These are phyloP conservation scores for Amblyteles armatorius DNA, from an alignment of 2,888 invertebrate species.

Conservation along the genomic window DNA sequence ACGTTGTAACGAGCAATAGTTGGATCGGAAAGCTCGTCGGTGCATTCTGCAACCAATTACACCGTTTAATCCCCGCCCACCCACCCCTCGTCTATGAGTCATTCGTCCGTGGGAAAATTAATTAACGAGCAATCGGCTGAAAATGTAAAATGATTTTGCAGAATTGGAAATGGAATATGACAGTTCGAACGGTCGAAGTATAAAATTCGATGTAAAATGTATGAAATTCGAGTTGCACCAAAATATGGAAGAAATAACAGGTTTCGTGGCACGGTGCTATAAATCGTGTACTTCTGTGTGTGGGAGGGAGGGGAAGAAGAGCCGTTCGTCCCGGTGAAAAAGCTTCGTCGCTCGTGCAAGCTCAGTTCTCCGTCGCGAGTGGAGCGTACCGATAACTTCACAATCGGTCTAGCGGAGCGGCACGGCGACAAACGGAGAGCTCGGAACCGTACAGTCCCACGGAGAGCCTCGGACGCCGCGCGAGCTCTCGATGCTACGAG, in stretches of 20 bases:
- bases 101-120: neutral
- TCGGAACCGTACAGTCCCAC: neutral
- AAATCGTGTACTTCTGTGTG: constrained; percentile 4
- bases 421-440: neutral
- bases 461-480: neutral
- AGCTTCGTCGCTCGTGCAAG: constrained; percentile 22
- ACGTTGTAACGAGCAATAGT: neutral
- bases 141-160: neutral
- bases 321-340: constrained; percentile 10
- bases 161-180: neutral
- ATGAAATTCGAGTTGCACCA: neutral
- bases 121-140: neutral
- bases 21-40: neutral
- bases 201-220: neutral
- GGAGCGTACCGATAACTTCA: constrained; percentile 29
- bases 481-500: neutral
- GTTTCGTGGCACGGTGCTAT: constrained; percentile 3
- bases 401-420: neutral
- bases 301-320: neutral
- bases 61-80: neutral
- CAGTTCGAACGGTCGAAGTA: neutral
- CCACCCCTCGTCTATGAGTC: neutral
- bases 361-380: constrained; percentile 8
- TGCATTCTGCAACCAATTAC: neutral
- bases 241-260: constrained; percentile 1